Base-by-base conservation (phyloP, 2,888 invertebrate genomes). In the Acleris emargana region DNA sequence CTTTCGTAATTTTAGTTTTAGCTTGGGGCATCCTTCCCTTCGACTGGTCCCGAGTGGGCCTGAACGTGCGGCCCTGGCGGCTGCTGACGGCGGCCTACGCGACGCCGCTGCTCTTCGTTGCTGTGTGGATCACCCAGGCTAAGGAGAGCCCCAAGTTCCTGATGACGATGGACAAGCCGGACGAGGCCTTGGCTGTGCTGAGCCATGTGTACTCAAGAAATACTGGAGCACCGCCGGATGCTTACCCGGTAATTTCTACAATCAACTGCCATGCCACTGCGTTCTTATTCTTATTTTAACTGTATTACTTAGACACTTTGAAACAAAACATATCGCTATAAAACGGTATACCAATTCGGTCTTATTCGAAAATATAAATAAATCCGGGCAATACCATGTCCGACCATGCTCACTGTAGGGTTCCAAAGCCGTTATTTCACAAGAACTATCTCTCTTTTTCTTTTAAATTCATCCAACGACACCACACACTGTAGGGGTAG, bases 81-180 rank as follows among this genome's bases (percentile, higher is more conserved):
- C 76, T 96, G 6, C 94, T 96, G 67, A 87, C 97, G 0, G 89
- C 95, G 0, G 79, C 94, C 0, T 94, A 96, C 73, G 93, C 95
- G 0, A 38, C 95, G 0, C 94, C 96, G 0, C 93, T 95, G 32
- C 72, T 96, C 0, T 66, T 89, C 4, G 81, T 87, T 4, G 90
- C 88, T 0, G 4, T 84, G 0, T 77, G 79, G 71, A 69, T 87
- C 64, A 70, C 80, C 1, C 69, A 72, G 17, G 81, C 94, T 16
- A 96, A 96, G 0, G 97, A 97, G 83, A 97, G 96, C 76, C 97
- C 97, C 0, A 96, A 96, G 82, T 97, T 95, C 82, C 89, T 95
- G 52, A 88, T 96, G 67, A 93, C 95, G 1, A 94, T 93, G 72
- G 94, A 95, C 0, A 91, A 93, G 67, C 85, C 91, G 3, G 86